Base-by-base conservation (phyloP, 2,888 invertebrate genomes). In the Sthenelais limicola region DNA sequence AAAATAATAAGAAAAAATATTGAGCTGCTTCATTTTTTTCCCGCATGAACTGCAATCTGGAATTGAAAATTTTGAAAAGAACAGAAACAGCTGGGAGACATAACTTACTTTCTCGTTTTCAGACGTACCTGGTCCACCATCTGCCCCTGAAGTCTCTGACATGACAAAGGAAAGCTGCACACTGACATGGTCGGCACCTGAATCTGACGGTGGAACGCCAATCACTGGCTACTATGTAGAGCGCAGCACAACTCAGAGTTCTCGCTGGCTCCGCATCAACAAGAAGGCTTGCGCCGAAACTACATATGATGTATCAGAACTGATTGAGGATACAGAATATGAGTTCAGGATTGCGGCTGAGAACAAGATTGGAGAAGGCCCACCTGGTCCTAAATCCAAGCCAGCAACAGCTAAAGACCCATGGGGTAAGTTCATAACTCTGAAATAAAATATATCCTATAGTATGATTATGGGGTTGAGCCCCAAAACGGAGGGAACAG, bases 271-370 rank as follows among this genome's bases (percentile, higher is more conserved):
- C 76, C 96, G 67, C 5, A 78, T 83, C 66, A 83, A 79, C 75
- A 83, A 82, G 69, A 76, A 76, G 35, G 43, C 72, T 24, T 54
- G 35, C 33, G 26, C 52, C 1, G 58, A 71, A 18, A 52, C 67
- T 28, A 58, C 26, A 12, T 66, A 68, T 18, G 43, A 52, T 7
- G 70, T 74, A 15, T 33, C 43, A 9, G 78, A 78, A 72, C 74
- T 78, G 0, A 35, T 68, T n/a, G 77, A 78, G 52, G 78, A 74
- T 18, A 62, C 67, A 5, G 76, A 77, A 28, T 95, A 95, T 85
- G 93, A 94, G 86, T 95, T 96, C 88, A 91, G 95, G 71, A 91
- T 96, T 9, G 94, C 94, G 0, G 94, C 96, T 0, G 90, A 94
- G 70, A 96, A 96, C 89, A 91, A 94, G 80, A 94, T 94, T 84